Conservation (phyloP, 2,888 invertebrate genomes). For the Cataglyphis altisquamis region DNA sequence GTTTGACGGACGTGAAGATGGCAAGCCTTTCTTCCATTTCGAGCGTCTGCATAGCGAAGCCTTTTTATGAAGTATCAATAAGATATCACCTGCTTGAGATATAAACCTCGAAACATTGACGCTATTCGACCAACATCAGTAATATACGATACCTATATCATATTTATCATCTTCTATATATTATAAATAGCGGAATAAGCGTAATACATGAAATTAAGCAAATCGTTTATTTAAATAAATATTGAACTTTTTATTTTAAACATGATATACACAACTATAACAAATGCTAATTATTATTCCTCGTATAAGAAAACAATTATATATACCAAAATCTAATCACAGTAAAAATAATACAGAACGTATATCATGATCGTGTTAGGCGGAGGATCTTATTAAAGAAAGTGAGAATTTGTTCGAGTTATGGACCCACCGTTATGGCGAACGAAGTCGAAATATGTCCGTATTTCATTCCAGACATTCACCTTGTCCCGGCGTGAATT, state of each 20-base stretch:
- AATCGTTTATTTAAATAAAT: background rate
- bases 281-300: background rate
- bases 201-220: background rate
- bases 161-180: background rate
- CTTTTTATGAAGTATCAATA: constrained; percentile 69
- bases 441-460: constrained; percentile 33
- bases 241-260: constrained; percentile 2
- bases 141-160: constrained; percentile 21
- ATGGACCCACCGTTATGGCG: background rate
- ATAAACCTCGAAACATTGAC: constrained; percentile 60
- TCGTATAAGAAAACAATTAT: background rate
- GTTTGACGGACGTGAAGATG: constrained; percentile 78
- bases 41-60: constrained; percentile 54
- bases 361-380: background rate
- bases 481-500: constrained; percentile 66
- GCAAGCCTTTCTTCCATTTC: constrained; percentile 70
- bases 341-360: background rate
- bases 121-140: constrained; percentile 35
- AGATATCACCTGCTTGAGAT: constrained; percentile 76
- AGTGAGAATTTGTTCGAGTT: background rate
- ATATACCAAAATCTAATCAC: background rate
- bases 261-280: background rate
- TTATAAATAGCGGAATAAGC: constrained; percentile 27
- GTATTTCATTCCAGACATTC: constrained; percentile 60
- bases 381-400: background rate